Conservation (phyloP, 2,888 invertebrate genomes). For the Spodoptera picta region DNA sequence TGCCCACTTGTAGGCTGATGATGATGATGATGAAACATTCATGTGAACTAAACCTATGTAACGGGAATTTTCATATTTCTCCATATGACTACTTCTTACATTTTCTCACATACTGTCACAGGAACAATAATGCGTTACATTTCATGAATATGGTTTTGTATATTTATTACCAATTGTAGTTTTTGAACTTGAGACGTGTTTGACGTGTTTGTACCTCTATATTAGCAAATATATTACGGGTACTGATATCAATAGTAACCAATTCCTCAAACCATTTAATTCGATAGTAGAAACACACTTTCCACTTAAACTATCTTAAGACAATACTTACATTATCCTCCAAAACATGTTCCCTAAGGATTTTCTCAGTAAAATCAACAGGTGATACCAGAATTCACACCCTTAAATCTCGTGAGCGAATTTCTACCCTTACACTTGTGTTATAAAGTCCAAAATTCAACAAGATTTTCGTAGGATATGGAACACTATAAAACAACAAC, state of each 20-base stretch:
- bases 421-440: slow-evolving; percentile 75
- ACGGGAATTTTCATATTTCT: too few relatives aligned
- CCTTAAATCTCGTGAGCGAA: slow-evolving; percentile 68
- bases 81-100: too few relatives aligned
- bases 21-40: too few relatives aligned
- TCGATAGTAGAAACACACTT: slow-evolving; percentile 3
- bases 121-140: too few relatives aligned
- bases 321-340: slow-evolving; percentile 78
- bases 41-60: too few relatives aligned
- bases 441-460: slow-evolving; percentile 75
- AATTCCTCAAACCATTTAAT: background rate
- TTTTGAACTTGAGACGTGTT: too few relatives aligned
- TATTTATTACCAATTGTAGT: too few relatives aligned
- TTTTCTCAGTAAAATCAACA: slow-evolving; percentile 81
- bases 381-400: slow-evolving; percentile 83
- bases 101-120: too few relatives aligned
- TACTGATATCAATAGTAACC: slow-evolving; percentile 2
- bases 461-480: slow-evolving; percentile 53
- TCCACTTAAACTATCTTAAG: slow-evolving; percentile 26
- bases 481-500: slow-evolving; percentile 74
- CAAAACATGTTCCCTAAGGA: slow-evolving; percentile 80
- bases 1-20: too few relatives aligned
- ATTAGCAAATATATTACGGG: background rate
- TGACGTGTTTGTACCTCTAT: too few relatives aligned
- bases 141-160: too few relatives aligned